Base-by-base conservation (phyloP, 2,113 vertebrate species). In the Chascanopsetta lugubris region DNA sequence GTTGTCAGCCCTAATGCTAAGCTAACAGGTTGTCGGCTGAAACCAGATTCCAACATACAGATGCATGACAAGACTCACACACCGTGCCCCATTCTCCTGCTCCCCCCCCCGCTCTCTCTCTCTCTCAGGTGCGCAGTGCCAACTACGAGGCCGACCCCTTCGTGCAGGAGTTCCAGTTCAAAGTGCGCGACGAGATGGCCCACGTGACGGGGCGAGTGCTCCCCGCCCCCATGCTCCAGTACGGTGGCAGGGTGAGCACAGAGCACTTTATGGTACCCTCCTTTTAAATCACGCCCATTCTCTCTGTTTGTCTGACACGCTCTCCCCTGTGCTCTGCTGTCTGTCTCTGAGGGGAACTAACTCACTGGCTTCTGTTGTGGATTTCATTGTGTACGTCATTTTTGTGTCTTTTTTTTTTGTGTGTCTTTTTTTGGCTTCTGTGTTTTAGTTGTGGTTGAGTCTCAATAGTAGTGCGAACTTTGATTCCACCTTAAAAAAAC, bases 151-250 rank as follows among this genome's bases (percentile, higher is more conserved):
- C 96, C 0, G 97, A 99, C 79, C 97, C 97, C 0, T 99, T 98
- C 62, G 97, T 99, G 46, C 97, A 99, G 86, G 97, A 99, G 84
- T 99, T 99, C 91, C 96, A 98, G 72, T 98, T 99, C 91, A 97
- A 95, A 65, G 97, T 99, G 21, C 93, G 97, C 43, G 97, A 99
- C 85, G 97, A 99, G 92, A 99, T 99, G 97, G 96, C 97, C 65
- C 96, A 98, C 0, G 97, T 99, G 89, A 99, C 97, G 0, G 97
- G 97, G 49, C 95, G 97, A 0, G 97, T 99, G 79, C 95, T 99
- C 80, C 97, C 97, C 25, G 97, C 97, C 67, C 97, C 97, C 3
- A 98, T 99, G 97, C 87, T 99, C 88, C 97, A 99, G 75, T 99
- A 98, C 21, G 97, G 97, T 89, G 97, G 97, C 90, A 94, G 97